Conservation (phyloP, 2,888 invertebrate species). For the Cancer borealis region DNA sequence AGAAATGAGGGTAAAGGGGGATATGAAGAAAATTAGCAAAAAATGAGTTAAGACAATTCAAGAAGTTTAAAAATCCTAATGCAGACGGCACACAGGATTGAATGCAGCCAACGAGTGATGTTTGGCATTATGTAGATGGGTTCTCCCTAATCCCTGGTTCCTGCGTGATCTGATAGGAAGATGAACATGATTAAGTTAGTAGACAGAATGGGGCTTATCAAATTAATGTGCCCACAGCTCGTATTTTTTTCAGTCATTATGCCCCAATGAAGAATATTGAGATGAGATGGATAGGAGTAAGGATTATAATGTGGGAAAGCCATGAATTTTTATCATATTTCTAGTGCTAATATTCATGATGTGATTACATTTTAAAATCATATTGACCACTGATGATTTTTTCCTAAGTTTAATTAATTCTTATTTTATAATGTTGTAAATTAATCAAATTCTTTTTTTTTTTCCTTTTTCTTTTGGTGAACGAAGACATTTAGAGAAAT, state of each 20-base stretch:
- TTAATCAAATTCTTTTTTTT: not conserved
- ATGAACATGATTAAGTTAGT: slow-evolving; percentile 15
- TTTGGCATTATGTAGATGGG: slow-evolving; percentile 55
- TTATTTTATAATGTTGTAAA: not conserved
- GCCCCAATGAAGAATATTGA: not conserved
- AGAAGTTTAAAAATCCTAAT: slow-evolving; percentile 41
- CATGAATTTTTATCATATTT: not conserved
- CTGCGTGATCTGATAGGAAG: not conserved
- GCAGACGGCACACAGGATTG: slow-evolving; percentile 33
- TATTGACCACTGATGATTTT: not conserved
- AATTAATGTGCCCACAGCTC: not conserved
- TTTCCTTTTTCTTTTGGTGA: not conserved
- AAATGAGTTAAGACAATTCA: not conserved
- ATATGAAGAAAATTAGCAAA: slow-evolving; percentile 35
- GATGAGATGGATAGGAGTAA: not conserved
- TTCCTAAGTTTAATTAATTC: not conserved
- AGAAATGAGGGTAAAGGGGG: slow-evolving; percentile 47
- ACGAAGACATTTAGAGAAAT: not conserved
- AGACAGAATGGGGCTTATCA: not conserved
- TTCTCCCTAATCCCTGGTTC: slow-evolving; percentile 27
- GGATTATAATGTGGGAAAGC: not conserved
- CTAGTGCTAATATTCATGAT: not conserved
- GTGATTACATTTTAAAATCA: not conserved
- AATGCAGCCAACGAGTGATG: slow-evolving; percentile 56
- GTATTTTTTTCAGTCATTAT: not conserved